A percentile compares a stretch with the other conserved stretches of the same genome.
phyloP scores from a whole-genome alignment of 1,140 invertebrate genomes.

The Drosophila equinoxialis region DNA sequence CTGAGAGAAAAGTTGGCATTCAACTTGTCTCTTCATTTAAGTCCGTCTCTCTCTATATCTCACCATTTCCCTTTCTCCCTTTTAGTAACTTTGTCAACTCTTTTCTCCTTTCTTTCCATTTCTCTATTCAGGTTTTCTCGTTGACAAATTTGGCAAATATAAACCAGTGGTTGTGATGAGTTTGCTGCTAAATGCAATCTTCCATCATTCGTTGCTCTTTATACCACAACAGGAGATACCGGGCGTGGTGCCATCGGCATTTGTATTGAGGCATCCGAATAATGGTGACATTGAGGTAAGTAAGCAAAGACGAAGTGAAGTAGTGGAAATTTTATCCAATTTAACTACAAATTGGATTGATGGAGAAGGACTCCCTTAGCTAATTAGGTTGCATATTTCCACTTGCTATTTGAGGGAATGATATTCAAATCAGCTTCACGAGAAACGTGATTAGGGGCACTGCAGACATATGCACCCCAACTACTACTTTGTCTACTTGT shows the following conservation, averaged over 20 bases:
- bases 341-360: slow-evolving; percentile 26
- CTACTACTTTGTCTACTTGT: neutral
- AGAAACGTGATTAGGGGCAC: neutral
- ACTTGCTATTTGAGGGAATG: slow-evolving; percentile 13
- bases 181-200: slow-evolving; percentile 88
- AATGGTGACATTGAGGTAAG: slow-evolving; percentile 87
- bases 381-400: slow-evolving; percentile 18
- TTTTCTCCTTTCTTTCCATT: slow-evolving; percentile 9
- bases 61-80: slow-evolving; percentile 8
- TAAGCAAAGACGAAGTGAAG: slow-evolving; percentile 1
- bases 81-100: too few relatives aligned
- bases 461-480: neutral
- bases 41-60: neutral
- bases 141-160: slow-evolving; percentile 92
- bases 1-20: slow-evolving; percentile 10
- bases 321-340: neutral
- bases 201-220: slow-evolving; percentile 89
- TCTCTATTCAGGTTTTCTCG: slow-evolving; percentile 86
- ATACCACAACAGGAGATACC: slow-evolving; percentile 90
- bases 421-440: neutral
- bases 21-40: neutral
- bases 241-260: slow-evolving; percentile 88
- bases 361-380: slow-evolving; percentile 5
- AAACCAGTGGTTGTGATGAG: slow-evolving; percentile 90
- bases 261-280: slow-evolving; percentile 88